Conservation (phyloP, 1,140 invertebrate species). For the Protaetia brevitarsis region DNA sequence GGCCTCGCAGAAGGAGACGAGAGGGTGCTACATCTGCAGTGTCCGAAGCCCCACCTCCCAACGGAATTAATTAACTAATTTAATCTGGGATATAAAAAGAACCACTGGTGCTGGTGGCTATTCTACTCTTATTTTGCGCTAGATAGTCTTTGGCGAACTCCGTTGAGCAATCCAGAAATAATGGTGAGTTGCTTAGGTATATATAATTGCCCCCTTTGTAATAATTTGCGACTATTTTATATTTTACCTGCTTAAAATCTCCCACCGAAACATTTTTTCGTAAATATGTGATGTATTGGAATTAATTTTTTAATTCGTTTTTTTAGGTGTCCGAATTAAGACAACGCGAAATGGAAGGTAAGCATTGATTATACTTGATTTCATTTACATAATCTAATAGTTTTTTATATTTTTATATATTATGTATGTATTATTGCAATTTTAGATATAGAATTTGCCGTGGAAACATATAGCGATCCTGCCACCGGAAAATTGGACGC, state of each 20-base stretch:
- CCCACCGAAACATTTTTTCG: too few species aligned
- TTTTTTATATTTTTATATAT: constrained; percentile 24
- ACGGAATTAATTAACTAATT: constrained; percentile 21
- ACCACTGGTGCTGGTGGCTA: not conserved
- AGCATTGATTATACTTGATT: constrained; percentile 25
- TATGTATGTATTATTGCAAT: constrained; percentile 11
- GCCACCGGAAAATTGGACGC: constrained; percentile 35
- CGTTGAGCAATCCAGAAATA: not conserved
- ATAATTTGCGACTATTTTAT: not conserved
- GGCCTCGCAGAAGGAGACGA: not conserved
- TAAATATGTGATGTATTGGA: too few species aligned
- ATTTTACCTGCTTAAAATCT: not conserved
- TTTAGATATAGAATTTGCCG: constrained; percentile 41
- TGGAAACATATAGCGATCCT: constrained; percentile 36
- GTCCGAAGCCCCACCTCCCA: not conserved
- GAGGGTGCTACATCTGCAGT: constrained; percentile 8
- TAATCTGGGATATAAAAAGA: constrained; percentile 25
- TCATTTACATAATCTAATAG: constrained; percentile 7
- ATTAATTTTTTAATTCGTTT: constrained; percentile 18
- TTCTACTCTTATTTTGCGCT: constrained; percentile 3
- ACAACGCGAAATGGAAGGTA: constrained; percentile 42
- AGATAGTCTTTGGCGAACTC: not conserved
- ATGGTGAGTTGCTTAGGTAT: constrained; percentile 12
- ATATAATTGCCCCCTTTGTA: not conserved
- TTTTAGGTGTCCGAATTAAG: constrained; percentile 40